These are phyloP conservation scores for Geodia barretti DNA, from an alignment of 37 sponge, comb jelly and placozoan species.

Conservation along the genomic window DNA sequence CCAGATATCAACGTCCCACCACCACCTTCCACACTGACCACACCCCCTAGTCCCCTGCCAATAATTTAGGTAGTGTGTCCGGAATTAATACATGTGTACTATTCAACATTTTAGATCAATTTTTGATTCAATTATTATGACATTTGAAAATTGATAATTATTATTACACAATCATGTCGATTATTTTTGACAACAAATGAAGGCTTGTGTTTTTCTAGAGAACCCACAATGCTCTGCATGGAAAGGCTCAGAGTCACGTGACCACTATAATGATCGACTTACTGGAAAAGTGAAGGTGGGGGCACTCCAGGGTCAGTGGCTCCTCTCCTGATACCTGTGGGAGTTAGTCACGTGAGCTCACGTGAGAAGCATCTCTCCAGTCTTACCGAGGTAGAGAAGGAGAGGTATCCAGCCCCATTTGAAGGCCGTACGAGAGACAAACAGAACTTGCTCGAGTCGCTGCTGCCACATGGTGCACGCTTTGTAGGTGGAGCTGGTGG, in stretches of 20 bases:
- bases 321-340: slow-evolving; percentile 44
- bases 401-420: slow-evolving; percentile 76
- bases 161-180: too few relatives aligned
- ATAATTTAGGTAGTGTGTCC: neutral
- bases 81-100: neutral
- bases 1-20: neutral
- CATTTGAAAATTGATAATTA: too few relatives aligned
- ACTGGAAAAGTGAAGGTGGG: slow-evolving; percentile 58
- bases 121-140: too few relatives aligned
- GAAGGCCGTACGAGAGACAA: slow-evolving; percentile 12
- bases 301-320: slow-evolving; percentile 52
- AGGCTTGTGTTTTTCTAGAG: neutral
- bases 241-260: neutral
- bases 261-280: neutral
- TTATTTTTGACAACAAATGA: too few relatives aligned
- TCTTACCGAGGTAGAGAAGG: slow-evolving; percentile 61
- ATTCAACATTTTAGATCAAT: too few relatives aligned
- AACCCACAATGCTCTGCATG: slow-evolving; percentile 28
- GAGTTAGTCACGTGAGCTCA: neutral
- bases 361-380: neutral
- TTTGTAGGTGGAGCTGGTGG: too few relatives aligned
- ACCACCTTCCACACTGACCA: neutral
- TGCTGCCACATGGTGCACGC: slow-evolving; percentile 68
- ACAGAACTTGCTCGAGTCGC: slow-evolving; percentile 40
- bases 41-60: neutral